Base-by-base conservation (phyloP, 2,113 vertebrate genomes). In the Varanus salvator region DNA sequence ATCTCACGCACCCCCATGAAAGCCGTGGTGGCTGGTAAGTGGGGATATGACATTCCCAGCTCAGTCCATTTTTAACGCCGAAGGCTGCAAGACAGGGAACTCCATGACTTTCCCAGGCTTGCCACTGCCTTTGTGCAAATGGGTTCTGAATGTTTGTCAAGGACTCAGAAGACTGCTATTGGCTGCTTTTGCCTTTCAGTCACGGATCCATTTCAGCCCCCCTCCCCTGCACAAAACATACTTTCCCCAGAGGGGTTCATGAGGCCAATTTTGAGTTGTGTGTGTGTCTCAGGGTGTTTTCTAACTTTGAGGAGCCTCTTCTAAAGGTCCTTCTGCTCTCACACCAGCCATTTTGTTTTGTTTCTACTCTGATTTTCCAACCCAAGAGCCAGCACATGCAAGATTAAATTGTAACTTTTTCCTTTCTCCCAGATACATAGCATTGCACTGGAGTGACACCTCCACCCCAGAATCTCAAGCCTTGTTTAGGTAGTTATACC, bases 1-100 rank as follows among this genome's bases (percentile, higher is more conserved):
- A 95, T 99, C 44, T 91, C 87, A 7, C 98, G 98, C 78, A 99
- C 99, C 1, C 99, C 99, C 12, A 93, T 98, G 95, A 98, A 98
- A 88, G 95, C 97, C 6, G 90, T 86, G n/a, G 93, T 97, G 76
- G 94, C 90, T 77, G 98, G 98, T 98, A 89, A 96, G 86, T 90
- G 80, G 57, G 31, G 75, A 34, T 69, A 27, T 60, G 78, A 21
- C 57, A 34, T 23, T 25, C 8, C 25, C 23, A 48, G 17, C 31
- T 54, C 38, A 66, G 31, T 52, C 54, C 34, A 11, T 21, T 74
- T 68, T 80, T 57, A 25, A 34, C n/a, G 69, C 31, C 34, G 23
- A 68, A 23, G 31, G 34, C 3, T 6, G 8, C 71, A 66, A 6
- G 23, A 23, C n/a, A 76, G 83, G 48, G 1, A 17, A 23, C 29